Base-by-base conservation (phyloP, 2,113 vertebrate species). In the Nymphicus hollandicus region DNA sequence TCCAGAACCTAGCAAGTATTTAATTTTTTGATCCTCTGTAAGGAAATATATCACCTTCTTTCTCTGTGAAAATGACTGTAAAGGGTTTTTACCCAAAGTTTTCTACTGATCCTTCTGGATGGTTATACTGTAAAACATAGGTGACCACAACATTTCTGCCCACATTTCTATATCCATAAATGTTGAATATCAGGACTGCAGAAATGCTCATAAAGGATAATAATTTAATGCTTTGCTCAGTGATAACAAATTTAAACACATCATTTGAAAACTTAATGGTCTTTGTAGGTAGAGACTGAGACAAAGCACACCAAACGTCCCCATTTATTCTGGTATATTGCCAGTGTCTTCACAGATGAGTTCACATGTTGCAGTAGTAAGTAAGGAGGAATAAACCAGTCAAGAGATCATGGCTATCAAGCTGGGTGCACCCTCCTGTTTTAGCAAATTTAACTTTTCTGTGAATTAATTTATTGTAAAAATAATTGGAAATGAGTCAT, bases 211-310 rank as follows among this genome's bases (percentile, higher is more conserved):
- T 53, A 82, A 66, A 29, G 20, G n/a, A 92, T 95, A 55, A 86
- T 70, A 85, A 81, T 88, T 95, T 93, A 95, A 87, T 89, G 50
- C 14, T 77, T 86, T 93, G 55, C 91, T 88, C 72, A 63, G 80
- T 22, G 49, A 92, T 87, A 96, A 93, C 81, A 91, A 88, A 53
- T 87, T 95, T 65, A 82, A 82, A 91, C 80, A 91, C 37, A 84
- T 85, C 31, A 95, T 96, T 96, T 97, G 50, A 64, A 93, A 96
- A 86, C 53, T 95, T 93, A 97, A 74, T 63, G 44, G 71, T 76
- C 85, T 96, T 92, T 83, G 37, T 88, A 97, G 81, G 77, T 73
- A 16, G 17, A 92, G 58, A 76, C 44, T 72, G 81, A 94, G 74
- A 92, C 39, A 86, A 80, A 90, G 20, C 8, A 70, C 72, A 29